Percentiles rank a stretch among this genome's conserved stretches.
Conservation (phyloP, 2,888 invertebrate species). For the Frankliniella fusca region DNA sequence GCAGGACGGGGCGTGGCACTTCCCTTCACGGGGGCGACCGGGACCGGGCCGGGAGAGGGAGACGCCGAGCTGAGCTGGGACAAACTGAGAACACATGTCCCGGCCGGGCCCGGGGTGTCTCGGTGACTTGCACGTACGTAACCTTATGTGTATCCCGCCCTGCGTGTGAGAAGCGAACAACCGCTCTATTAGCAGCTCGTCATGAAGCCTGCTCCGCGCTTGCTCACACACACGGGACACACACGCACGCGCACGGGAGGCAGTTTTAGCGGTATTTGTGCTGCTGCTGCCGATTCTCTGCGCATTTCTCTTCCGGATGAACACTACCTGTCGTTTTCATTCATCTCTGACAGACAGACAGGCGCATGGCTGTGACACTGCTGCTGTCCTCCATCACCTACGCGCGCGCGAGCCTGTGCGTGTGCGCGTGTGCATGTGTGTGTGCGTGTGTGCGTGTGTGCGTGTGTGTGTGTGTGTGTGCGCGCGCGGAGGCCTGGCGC, state of each 20-base stretch:
- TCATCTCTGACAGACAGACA: slow-evolving; percentile 16
- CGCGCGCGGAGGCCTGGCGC: not conserved
- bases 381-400: not conserved
- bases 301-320: not conserved
- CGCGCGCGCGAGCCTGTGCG: not conserved
- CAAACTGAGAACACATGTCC: slow-evolving; percentile 12
- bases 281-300: too few species aligned
- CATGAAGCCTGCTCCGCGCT: too few species aligned
- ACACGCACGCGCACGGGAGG: too few species aligned
- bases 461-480: not conserved
- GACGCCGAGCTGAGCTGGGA: not conserved
- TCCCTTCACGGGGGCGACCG: too few species aligned
- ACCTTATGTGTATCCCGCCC: too few species aligned
- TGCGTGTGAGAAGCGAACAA: too few species aligned
- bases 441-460: not conserved
- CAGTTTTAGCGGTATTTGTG: too few species aligned
- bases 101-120: not conserved
- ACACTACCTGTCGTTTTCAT: slow-evolving; percentile 1
- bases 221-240: too few species aligned
- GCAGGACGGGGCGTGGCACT: too few species aligned
- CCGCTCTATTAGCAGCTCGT: too few species aligned
- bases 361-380: not conserved
- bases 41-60: not conserved
- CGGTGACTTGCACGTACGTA: too few species aligned
- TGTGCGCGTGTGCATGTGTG: not conserved